Evolutionary conservation across 2,113 vertebrate genomes (phyloP).

Genomic region (Xenopus laevis): DNA sequence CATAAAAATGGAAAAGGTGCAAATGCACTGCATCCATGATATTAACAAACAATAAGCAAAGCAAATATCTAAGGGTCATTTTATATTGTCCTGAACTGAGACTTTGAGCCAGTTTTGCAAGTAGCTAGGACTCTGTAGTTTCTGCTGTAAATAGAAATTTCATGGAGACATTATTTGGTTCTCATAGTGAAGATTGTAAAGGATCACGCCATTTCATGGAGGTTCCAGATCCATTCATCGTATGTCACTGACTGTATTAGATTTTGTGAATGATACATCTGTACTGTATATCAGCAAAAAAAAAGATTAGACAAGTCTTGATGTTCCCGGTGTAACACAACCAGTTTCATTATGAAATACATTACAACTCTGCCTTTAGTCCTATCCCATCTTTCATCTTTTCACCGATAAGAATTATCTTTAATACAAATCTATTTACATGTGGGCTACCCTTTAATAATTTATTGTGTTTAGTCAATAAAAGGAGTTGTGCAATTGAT

Average conservation of each 20-base stretch:
- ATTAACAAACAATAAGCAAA: no score
- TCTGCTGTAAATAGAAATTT: background rate
- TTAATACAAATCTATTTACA: background rate
- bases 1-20: no score
- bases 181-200: slow-evolving; percentile 8
- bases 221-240: slow-evolving; percentile 7
- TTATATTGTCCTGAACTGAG: no score
- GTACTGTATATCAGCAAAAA: background rate
- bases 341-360: slow-evolving; percentile 8
- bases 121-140: no score
- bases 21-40: no score
- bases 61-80: no score
- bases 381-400: background rate
- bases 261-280: slow-evolving; percentile 5
- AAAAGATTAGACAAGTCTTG: background rate
- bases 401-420: background rate
- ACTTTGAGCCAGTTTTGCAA: no score
- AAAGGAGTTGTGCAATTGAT: no score
- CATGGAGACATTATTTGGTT: slow-evolving; percentile 15
- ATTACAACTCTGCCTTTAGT: background rate
- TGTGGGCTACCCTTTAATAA: no score
- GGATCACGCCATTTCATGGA: slow-evolving; percentile 2
- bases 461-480: no score
- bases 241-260: slow-evolving; percentile 9
- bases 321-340: slow-evolving; percentile 1